phyloP scores from a whole-genome alignment of 1,140 invertebrate species.

The Elymnias hypermnestra region DNA sequence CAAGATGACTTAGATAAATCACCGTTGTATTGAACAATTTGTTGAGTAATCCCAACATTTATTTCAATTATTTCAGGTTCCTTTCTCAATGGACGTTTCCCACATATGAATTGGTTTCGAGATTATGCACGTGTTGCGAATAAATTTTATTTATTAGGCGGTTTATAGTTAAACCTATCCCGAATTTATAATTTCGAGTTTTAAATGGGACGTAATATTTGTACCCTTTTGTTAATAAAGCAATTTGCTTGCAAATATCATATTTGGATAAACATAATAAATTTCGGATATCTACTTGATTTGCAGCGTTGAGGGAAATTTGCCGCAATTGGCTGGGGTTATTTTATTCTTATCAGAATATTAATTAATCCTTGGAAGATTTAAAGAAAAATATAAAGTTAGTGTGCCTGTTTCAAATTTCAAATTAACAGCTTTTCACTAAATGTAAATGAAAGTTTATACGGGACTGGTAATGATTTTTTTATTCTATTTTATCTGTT shows the following conservation, averaged over 20 bases:
- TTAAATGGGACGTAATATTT: neutral
- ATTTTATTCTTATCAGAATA: too few relatives aligned
- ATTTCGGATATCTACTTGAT: too few relatives aligned
- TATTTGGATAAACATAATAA: constrained; percentile 16
- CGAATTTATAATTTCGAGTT: constrained; percentile 8
- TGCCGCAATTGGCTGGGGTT: too few relatives aligned
- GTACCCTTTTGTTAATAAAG: constrained; percentile 11
- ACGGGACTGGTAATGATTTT: too few relatives aligned
- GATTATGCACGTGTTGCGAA: constrained; percentile 52
- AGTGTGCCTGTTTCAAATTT: too few relatives aligned
- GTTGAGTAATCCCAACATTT: constrained; percentile 72
- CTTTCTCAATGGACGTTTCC: constrained; percentile 50
- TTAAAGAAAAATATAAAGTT: too few relatives aligned
- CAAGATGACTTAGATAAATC: constrained; percentile 67
- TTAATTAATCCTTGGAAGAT: too few relatives aligned
- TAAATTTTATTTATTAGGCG: constrained; percentile 22
- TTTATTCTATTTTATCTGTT: too few relatives aligned
- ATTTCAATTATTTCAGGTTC: constrained; percentile 71
- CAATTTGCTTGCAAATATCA: constrained; percentile 10
- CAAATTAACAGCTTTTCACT: too few relatives aligned
- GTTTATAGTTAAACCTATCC: constrained; percentile 13
- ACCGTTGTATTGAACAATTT: constrained; percentile 70
- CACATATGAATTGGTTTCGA: constrained; percentile 56
- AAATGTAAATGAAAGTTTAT: too few relatives aligned
- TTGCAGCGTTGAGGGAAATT: too few relatives aligned